phyloP scores from a whole-genome alignment of 2,888 invertebrate species.

The Hesperia comma region DNA sequence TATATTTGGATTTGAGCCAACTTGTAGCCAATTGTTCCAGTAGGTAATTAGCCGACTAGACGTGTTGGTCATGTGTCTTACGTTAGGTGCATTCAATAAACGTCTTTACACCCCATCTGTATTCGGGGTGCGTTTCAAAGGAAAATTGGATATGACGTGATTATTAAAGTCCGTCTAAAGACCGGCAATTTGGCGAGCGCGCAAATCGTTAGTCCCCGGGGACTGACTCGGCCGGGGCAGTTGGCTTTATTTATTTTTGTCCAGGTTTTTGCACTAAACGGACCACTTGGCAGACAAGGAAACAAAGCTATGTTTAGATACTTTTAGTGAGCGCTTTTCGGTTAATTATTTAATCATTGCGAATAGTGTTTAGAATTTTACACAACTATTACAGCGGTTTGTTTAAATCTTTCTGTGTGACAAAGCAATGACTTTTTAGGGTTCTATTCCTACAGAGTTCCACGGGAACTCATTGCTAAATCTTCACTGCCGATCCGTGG shows the following conservation, averaged over 20 bases:
- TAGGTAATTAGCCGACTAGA: constrained; percentile 24
- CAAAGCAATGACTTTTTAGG: too few species aligned
- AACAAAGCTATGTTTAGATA: too few species aligned
- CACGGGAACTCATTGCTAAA: too few species aligned
- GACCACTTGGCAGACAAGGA: constrained; percentile 1
- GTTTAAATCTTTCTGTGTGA: too few species aligned
- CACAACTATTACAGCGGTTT: too few species aligned
- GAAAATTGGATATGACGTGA: constrained; percentile 81
- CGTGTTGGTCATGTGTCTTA: constrained; percentile 20
- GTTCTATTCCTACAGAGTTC: too few species aligned
- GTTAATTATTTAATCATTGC: too few species aligned
- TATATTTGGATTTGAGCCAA: constrained; percentile 17
- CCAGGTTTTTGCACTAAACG: constrained; percentile 40
- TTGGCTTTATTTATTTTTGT: constrained; percentile 62
- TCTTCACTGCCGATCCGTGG: too few species aligned
- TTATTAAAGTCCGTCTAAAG: constrained; percentile 78
- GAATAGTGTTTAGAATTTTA: too few species aligned
- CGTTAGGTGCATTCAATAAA: constrained; percentile 60
- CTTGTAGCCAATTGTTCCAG: constrained; percentile 5
- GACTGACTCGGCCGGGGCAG: constrained; percentile 60
- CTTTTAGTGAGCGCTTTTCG: too few species aligned
- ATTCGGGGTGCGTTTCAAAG: constrained; percentile 67
- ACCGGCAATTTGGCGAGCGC: constrained; percentile 75
- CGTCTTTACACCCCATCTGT: constrained; percentile 58
- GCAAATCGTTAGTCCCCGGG: constrained; percentile 71